phyloP scores from a whole-genome alignment of 2,797 vertebrate species.

The Limosa lapponica region DNA sequence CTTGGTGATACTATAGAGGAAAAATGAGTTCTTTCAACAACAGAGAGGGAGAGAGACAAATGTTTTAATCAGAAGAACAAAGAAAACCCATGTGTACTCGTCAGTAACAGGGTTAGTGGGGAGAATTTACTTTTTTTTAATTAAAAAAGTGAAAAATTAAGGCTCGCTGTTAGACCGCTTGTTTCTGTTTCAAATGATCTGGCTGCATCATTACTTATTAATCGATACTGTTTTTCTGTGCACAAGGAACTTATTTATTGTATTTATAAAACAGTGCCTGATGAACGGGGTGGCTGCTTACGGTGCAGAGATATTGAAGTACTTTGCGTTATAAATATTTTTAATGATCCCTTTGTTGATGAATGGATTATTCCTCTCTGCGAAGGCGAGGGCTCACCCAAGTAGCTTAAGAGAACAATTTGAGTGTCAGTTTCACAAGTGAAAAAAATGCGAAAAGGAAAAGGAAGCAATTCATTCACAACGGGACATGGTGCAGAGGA shows the following conservation, averaged over 20 bases:
- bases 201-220: conserved; percentile 51
- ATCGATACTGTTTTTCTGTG: background rate
- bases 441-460: conserved; percentile 83
- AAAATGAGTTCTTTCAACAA: background rate
- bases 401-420: conserved; percentile 68
- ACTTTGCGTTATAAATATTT: conserved; percentile 13
- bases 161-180: background rate
- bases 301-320: background rate
- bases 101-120: background rate
- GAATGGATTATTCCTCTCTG: conserved; percentile 17
- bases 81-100: background rate
- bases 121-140: conserved; percentile 51
- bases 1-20: background rate
- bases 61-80: conserved; percentile 60
- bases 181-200: conserved; percentile 24
- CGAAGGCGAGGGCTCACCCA: background rate
- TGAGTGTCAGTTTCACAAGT: conserved; percentile 89
- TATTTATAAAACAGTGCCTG: background rate
- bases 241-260: conserved; percentile 33
- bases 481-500: conserved; percentile 87
- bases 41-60: conserved; percentile 23
- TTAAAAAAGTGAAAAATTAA: conserved; percentile 60
- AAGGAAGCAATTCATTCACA: conserved; percentile 97
- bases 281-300: conserved; percentile 4
- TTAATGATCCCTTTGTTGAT: conserved; percentile 10